phyloP scores from a whole-genome alignment of 2,113 vertebrate genomes.

The Vireo altiloquus region DNA sequence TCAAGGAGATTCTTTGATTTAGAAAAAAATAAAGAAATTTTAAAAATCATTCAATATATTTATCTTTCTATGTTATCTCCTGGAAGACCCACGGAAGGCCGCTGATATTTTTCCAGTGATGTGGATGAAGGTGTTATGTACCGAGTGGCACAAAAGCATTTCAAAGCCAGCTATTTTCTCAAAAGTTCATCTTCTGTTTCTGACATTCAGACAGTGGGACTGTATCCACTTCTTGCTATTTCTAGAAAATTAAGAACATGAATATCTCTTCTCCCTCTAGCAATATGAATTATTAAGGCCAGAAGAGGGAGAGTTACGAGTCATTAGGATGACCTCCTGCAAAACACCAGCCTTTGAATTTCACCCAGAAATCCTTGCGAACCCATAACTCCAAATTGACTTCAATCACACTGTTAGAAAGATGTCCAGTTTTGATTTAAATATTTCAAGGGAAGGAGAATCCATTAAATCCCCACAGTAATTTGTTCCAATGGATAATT shows the following conservation, averaged over 20 bases:
- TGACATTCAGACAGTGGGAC: background rate
- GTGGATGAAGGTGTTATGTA: background rate
- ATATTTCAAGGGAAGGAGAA: constrained; percentile 1
- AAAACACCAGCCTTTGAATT: background rate
- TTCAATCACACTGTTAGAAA: background rate
- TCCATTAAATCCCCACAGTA: background rate
- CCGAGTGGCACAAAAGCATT: background rate
- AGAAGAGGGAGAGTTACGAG: background rate
- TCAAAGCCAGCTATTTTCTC: background rate
- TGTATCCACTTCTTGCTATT: background rate
- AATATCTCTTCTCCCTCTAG: background rate
- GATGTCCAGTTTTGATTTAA: background rate
- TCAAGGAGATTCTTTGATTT: background rate
- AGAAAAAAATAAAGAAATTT: background rate
- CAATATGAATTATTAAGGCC: background rate
- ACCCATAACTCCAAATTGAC: background rate
- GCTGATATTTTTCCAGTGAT: background rate
- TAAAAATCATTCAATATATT: background rate
- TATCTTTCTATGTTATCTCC: background rate
- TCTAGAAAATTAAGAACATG: background rate
- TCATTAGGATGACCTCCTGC: background rate
- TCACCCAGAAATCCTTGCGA: background rate
- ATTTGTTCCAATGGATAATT: background rate
- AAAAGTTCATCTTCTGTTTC: background rate
- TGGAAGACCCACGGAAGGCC: background rate